Conservation (phyloP, 23 tunicate genomes). For the Styela clava region DNA sequence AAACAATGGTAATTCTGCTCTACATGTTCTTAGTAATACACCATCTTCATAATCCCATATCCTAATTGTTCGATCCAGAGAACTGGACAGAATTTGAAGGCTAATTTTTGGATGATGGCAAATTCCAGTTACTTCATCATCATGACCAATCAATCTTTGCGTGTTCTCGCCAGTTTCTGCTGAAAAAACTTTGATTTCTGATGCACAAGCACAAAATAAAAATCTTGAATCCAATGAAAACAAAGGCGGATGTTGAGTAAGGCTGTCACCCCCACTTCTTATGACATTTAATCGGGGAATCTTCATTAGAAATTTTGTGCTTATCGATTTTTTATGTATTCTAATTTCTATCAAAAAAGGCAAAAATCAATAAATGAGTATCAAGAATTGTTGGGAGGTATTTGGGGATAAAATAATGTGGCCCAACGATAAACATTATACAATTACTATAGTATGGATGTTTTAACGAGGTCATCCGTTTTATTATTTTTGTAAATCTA, state of each 20-base stretch:
- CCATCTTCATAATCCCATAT: conserved; percentile 94
- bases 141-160: conserved; percentile 52
- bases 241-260: conserved; percentile 32
- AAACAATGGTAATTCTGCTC: conserved; percentile 20
- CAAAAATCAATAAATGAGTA: no score
- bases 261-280: conserved; percentile 63
- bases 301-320: neutral
- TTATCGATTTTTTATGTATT: no score
- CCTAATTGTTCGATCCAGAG: conserved; percentile 47
- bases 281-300: neutral
- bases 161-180: conserved; percentile 65
- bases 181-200: conserved; percentile 63
- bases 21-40: conserved; percentile 27
- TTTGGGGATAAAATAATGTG: no score
- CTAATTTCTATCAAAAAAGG: no score
- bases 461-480: no score
- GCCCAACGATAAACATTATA: no score
- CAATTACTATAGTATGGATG: no score
- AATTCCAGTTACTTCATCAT: conserved; percentile 46
- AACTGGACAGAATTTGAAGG: conserved; percentile 72
- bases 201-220: conserved; percentile 78
- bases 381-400: no score
- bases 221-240: conserved; percentile 69
- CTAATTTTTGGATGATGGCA: conserved; percentile 62
- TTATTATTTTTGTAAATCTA: no score